These are phyloP conservation scores for Meloidogyne hapla DNA, from an alignment of 1,140 invertebrate species.

Conservation along the genomic window DNA sequence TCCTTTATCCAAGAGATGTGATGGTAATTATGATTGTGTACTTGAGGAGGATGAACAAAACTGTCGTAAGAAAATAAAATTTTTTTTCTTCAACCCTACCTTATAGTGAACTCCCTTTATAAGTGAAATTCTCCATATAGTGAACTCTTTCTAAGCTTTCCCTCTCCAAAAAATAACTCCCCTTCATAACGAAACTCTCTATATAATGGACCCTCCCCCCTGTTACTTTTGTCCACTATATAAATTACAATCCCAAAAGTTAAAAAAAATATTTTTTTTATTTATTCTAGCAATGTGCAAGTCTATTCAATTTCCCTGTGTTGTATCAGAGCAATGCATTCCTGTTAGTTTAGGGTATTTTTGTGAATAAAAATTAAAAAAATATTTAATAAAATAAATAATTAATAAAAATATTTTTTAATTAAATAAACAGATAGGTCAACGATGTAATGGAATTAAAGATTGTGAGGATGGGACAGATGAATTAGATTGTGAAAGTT, in stretches of 20 bases:
- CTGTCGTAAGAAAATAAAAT: slow-evolving; percentile 52
- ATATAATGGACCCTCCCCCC: no score
- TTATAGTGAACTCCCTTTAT: no score
- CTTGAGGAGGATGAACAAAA: slow-evolving; percentile 64
- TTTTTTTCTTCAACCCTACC: no score
- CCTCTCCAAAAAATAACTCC: no score
- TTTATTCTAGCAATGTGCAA: slow-evolving; percentile 56
- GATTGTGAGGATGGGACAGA: slow-evolving; percentile 61
- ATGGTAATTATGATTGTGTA: slow-evolving; percentile 60
- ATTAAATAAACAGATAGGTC: slow-evolving; percentile 20
- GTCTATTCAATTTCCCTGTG: slow-evolving; percentile 57
- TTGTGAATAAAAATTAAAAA: background rate
- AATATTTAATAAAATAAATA: background rate
- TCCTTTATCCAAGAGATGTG: slow-evolving; percentile 52
- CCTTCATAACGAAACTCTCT: no score
- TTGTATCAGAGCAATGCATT: slow-evolving; percentile 61
- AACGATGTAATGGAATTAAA: slow-evolving; percentile 56
- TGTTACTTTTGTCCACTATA: no score
- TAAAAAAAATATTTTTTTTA: background rate
- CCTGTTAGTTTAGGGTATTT: slow-evolving; percentile 38
- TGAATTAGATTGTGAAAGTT: slow-evolving; percentile 59
- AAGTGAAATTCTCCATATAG: no score
- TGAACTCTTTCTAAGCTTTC: no score
- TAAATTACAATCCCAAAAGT: no score
- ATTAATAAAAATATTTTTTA: slow-evolving; percentile 3